Conservation (phyloP, 2,797 vertebrate genomes). For the Manis javanica region DNA sequence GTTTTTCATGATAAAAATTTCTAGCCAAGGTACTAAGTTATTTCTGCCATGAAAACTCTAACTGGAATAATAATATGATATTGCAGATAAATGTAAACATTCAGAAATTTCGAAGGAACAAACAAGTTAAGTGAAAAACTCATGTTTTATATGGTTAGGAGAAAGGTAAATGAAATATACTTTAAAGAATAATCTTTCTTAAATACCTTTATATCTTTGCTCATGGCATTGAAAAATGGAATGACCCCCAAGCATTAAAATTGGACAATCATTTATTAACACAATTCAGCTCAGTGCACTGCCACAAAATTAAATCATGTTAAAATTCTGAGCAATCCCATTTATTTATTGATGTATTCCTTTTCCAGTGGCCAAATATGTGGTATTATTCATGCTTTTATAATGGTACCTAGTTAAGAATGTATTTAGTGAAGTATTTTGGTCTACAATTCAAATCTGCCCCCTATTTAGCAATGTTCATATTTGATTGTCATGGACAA, state of each 20-base stretch:
- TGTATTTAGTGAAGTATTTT: slow-evolving; percentile 4
- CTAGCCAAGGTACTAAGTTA: slow-evolving; percentile 27
- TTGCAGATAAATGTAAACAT: slow-evolving; percentile 57
- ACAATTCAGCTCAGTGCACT: slow-evolving; percentile 62
- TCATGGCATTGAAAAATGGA: slow-evolving; percentile 73
- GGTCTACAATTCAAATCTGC: background rate
- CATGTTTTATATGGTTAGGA: slow-evolving; percentile 44
- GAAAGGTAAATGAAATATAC: slow-evolving; percentile 69
- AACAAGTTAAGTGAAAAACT: slow-evolving; percentile 15
- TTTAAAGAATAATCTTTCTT: slow-evolving; percentile 74
- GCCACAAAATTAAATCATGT: slow-evolving; percentile 27
- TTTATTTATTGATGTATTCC: slow-evolving; percentile 51
- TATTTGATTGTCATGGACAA: background rate
- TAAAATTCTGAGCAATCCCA: slow-evolving; percentile 45
- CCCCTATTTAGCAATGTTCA: background rate
- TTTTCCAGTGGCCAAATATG: background rate
- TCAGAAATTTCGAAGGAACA: slow-evolving; percentile 68
- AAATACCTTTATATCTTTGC: slow-evolving; percentile 74
- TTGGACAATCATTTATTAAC: slow-evolving; percentile 73
- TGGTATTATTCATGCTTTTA: background rate
- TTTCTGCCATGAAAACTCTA: slow-evolving; percentile 66
- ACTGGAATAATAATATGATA: slow-evolving; percentile 57
- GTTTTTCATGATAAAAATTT: slow-evolving; percentile 42
- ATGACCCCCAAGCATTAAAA: slow-evolving; percentile 74
- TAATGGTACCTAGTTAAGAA: background rate